Conservation (phyloP, 2,797 vertebrate species). For the Diplodus sargus region DNA sequence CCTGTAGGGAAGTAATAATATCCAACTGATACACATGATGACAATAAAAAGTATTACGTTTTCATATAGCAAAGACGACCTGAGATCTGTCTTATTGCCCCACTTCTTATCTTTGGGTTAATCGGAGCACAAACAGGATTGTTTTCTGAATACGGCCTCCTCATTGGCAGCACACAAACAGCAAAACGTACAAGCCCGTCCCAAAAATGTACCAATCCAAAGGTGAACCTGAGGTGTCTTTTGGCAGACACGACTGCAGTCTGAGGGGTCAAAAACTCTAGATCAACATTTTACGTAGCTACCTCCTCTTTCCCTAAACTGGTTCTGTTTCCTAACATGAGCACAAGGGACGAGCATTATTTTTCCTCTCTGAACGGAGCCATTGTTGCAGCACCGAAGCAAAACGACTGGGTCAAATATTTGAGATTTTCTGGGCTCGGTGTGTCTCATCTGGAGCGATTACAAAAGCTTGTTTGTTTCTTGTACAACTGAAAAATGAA, state of each 20-base stretch:
- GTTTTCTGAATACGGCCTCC: conserved; percentile 6
- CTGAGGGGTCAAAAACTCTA: neutral
- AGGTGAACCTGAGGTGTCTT: conserved; percentile 2
- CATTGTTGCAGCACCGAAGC: conserved; percentile 51
- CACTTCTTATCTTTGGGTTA: neutral
- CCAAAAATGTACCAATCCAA: neutral
- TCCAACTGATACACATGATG: neutral
- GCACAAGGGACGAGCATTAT: conserved; percentile 43
- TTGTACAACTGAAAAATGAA: conserved; percentile 31
- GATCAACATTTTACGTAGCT: conserved; percentile 44
- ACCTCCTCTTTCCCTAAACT: conserved; percentile 47
- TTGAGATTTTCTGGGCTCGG: conserved; percentile 15
- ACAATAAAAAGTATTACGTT: conserved; percentile 6
- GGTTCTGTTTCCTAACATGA: conserved; percentile 24
- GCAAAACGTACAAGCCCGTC: neutral
- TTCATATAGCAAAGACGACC: conserved; percentile 8
- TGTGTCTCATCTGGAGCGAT: conserved; percentile 27
- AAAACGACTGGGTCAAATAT: conserved; percentile 34
- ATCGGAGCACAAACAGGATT: conserved; percentile 24
- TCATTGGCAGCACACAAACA: neutral
- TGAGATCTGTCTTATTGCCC: conserved; percentile 10
- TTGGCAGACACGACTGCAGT: neutral
- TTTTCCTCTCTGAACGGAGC: conserved; percentile 39
- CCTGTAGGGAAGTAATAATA: neutral
- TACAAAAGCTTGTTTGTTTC: conserved; percentile 46